Conservation (phyloP, 2,113 vertebrate species). For the Halcyon senegalensis region DNA sequence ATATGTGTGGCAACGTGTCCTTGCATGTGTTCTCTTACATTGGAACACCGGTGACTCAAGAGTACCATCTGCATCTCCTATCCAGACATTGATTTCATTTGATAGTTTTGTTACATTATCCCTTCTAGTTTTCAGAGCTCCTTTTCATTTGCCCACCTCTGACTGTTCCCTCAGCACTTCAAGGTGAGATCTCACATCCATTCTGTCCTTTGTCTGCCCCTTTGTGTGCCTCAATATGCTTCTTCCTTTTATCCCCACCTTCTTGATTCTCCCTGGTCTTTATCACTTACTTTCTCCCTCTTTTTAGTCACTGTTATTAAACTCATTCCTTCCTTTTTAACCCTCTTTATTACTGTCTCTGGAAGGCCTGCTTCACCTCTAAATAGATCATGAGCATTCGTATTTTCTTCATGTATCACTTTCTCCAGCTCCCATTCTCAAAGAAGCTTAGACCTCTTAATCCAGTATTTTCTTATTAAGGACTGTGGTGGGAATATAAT, state of each 20-base stretch:
- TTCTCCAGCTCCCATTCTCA: slow-evolving; percentile 14
- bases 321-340: background rate
- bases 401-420: background rate
- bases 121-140: slow-evolving; percentile 2
- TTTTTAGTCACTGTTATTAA: slow-evolving; percentile 8
- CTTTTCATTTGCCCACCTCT: background rate
- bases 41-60: slow-evolving; percentile 37
- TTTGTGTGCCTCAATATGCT: slow-evolving; percentile 1
- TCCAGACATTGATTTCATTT: slow-evolving; percentile 22
- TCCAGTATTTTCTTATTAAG: background rate
- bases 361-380: slow-evolving; percentile 10
- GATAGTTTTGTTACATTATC: background rate
- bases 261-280: background rate
- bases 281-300: slow-evolving; percentile 2
- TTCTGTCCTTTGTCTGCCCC: background rate
- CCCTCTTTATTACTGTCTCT: slow-evolving; percentile 1
- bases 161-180: background rate
- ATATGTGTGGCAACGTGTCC: slow-evolving; percentile 13
- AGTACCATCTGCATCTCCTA: slow-evolving; percentile 42
- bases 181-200: background rate
- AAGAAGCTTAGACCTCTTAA: slow-evolving; percentile 29
- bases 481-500: background rate
- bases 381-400: background rate
- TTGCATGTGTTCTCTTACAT: slow-evolving; percentile 40
- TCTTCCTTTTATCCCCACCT: slow-evolving; percentile 28